phyloP scores from a whole-genome alignment of 2,888 invertebrate species.

The Drosophila monieri region DNA sequence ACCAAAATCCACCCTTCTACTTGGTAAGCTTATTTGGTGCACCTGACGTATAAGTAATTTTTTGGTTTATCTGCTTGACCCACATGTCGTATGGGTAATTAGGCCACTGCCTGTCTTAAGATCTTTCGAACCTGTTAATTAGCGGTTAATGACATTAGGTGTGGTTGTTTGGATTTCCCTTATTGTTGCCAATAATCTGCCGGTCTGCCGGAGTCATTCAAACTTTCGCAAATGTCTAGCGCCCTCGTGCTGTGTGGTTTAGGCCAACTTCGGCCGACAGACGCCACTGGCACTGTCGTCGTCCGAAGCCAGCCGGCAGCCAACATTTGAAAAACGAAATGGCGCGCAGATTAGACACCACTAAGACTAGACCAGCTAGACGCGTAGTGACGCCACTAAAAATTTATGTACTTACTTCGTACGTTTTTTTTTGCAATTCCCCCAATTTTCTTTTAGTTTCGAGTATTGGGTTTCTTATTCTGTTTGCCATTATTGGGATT shows the following conservation, averaged over 20 bases:
- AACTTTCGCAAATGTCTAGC: slow-evolving; percentile 35
- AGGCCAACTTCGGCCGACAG: slow-evolving; percentile 73
- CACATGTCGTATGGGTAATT: slow-evolving; percentile 38
- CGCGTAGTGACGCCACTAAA: slow-evolving; percentile 81
- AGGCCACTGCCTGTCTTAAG: neutral
- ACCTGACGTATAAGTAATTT: neutral
- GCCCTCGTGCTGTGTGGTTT: slow-evolving; percentile 45
- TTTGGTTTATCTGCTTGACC: neutral
- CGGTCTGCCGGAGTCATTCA: slow-evolving; percentile 4
- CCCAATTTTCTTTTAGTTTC: slow-evolving; percentile 45
- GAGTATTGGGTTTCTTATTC: neutral
- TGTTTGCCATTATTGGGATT: neutral
- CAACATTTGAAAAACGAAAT: slow-evolving; percentile 69
- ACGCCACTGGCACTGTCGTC: slow-evolving; percentile 60
- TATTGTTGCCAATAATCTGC: slow-evolving; percentile 8
- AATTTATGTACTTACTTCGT: slow-evolving; percentile 66
- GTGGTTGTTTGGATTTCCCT: slow-evolving; percentile 25
- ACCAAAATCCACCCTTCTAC: neutral
- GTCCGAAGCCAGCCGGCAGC: slow-evolving; percentile 75
- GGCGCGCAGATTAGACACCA: slow-evolving; percentile 74
- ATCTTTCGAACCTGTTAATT: slow-evolving; percentile 15
- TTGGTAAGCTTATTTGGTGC: neutral
- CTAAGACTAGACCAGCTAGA: slow-evolving; percentile 79
- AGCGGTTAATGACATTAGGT: slow-evolving; percentile 32
- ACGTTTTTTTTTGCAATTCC: slow-evolving; percentile 59